phyloP scores from a whole-genome alignment of 2,888 invertebrate species.

The Chloroclystis v-ata region DNA sequence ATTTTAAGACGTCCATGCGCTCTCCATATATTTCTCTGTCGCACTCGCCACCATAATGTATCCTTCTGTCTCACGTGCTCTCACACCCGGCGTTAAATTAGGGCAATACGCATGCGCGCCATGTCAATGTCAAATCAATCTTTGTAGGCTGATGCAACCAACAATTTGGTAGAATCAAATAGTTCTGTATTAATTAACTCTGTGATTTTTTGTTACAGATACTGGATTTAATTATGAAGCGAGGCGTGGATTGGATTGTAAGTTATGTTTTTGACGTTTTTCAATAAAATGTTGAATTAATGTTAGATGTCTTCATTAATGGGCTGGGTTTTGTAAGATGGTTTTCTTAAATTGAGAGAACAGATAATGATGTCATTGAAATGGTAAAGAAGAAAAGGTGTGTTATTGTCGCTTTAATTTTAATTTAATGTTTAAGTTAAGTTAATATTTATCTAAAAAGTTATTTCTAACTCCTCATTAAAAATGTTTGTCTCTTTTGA shows the following conservation, averaged over 20 bases:
- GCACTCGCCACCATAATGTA: slow-evolving; percentile 29
- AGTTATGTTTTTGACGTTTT: slow-evolving; percentile 31
- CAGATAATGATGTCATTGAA: background rate
- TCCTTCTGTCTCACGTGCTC: slow-evolving; percentile 42
- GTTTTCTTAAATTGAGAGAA: background rate
- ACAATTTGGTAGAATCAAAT: slow-evolving; percentile 29
- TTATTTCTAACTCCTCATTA: too few species aligned
- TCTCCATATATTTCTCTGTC: slow-evolving; percentile 44
- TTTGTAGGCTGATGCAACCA: slow-evolving; percentile 72
- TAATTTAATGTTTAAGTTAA: background rate
- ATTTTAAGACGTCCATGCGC: slow-evolving; percentile 40
- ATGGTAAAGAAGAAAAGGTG: background rate
- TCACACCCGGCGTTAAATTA: slow-evolving; percentile 58
- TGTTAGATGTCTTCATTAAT: slow-evolving; percentile 16
- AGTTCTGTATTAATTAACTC: slow-evolving; percentile 36
- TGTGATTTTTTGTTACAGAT: slow-evolving; percentile 45
- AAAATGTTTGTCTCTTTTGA: too few species aligned
- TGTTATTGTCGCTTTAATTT: background rate
- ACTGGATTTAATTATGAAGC: slow-evolving; percentile 30
- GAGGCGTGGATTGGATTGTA: slow-evolving; percentile 33
- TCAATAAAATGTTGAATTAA: slow-evolving; percentile 14
- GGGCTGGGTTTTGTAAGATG: slow-evolving; percentile 4
- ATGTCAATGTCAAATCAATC: slow-evolving; percentile 78
- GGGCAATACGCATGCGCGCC: slow-evolving; percentile 74
- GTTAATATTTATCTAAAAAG: too few species aligned